Evolutionary conservation across 2,113 vertebrate species (phyloP), one percentile per base, ranked within the genome.

Genomic region (Anguilla japonica): DNA sequence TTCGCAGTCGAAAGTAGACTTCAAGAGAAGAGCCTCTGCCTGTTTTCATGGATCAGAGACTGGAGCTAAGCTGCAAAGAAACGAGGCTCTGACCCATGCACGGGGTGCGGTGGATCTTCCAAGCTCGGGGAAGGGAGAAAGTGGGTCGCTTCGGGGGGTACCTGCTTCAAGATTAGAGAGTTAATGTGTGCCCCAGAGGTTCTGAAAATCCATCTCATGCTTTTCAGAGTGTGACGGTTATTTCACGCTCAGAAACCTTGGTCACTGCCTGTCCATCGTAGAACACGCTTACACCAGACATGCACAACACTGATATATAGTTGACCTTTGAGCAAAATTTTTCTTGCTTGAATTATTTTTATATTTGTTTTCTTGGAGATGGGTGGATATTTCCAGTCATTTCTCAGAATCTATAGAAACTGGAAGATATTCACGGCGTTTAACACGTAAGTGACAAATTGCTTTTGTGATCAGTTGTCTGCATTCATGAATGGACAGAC

Each of bases 201-300:
- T 75, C 26, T 75, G 71, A 75, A 75, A 67, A 29, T 34, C 26
- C 26, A 34, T 75, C 60, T 67, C 29, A 2, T 0, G n/a, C 5
- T 75, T 75, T 75, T 75, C 71, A 75, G 71, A 75, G 71, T 26
- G 71, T 75, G 71, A 75, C 71, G 11, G 71, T 29, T 75, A 75
- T 75, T 75, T 75, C 71, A 75, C n/a, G 26, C 71, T 6, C 71
- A 75, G 71, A 75, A 13, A 26, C 60, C 60, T 8, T 67, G 18
- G 18, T 5, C 20, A 20, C 9, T 26, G 60, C 3, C 60, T 13
- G 26, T 3, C n/a, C 11, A 34, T 34, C 9, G 7, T 13, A n/a
- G 71, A 14, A 75, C 26, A 75, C 71, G 9, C 71, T 29, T 75
- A 5, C 71, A 75, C 50, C 13, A 7, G 1, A 53, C 50, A 14